Evolutionary conservation across 2,113 vertebrate species (phyloP).

Genomic region (Gadus macrocephalus): DNA sequence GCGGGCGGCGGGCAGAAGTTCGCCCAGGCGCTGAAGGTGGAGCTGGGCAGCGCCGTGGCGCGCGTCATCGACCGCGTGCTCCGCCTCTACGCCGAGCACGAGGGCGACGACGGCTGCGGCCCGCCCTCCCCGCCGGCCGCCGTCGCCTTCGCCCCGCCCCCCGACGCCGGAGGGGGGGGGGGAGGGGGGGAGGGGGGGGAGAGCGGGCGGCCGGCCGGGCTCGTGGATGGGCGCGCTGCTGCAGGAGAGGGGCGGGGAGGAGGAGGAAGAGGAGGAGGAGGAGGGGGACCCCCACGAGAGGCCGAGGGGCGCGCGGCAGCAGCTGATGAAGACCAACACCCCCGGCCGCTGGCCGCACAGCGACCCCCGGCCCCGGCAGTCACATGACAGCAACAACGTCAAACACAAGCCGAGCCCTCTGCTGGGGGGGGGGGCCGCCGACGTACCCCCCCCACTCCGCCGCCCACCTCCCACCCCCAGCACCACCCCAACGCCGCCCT

Average conservation of each 20-base stretch:
- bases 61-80: conserved; percentile 76
- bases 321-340: not conserved
- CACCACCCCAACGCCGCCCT: conserved; percentile 51
- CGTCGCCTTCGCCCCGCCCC: conserved; percentile 40
- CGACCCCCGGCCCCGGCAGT: conserved; percentile 46
- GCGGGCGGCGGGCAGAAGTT: conserved; percentile 66
- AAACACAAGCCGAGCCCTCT: conserved; percentile 34
- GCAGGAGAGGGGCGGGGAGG: conserved; percentile 24
- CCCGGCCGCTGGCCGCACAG: conserved; percentile 19
- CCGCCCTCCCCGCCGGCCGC: conserved; percentile 44
- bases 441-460: conserved; percentile 28
- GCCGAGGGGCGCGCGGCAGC: conserved; percentile 5
- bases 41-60: conserved; percentile 70
- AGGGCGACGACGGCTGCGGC: conserved; percentile 17
- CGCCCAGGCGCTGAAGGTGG: conserved; percentile 71
- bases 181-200: conserved; percentile 18
- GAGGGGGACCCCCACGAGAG: conserved; percentile 37
- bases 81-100: conserved; percentile 63
- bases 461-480: conserved; percentile 41
- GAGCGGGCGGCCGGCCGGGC: conserved; percentile 20
- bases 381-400: conserved; percentile 59
- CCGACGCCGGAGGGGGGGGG: conserved; percentile 11
- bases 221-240: conserved; percentile 48
- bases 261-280: conserved; percentile 23
- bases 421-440: conserved; percentile 40